Conservation (phyloP, 30 jellyfish, hydroid and myxozoan genomes). For the Pelagia noctiluca region DNA sequence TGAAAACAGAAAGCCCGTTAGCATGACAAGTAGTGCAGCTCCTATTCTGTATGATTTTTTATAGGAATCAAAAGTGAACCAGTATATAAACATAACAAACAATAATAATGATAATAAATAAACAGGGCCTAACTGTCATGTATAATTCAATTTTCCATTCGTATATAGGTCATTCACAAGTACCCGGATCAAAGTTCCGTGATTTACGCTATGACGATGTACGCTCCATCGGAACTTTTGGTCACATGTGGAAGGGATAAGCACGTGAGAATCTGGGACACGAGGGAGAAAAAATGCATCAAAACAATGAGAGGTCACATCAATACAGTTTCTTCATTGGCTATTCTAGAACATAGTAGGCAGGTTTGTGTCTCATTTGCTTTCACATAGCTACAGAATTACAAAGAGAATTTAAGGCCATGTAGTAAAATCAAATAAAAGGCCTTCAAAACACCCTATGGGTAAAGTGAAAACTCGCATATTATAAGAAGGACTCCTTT, state of each 20-base stretch:
- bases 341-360: constrained; percentile 75
- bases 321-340: constrained; percentile 90
- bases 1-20: too few relatives aligned
- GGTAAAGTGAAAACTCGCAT: too few relatives aligned
- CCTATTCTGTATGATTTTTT: too few relatives aligned
- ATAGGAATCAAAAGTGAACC: too few relatives aligned
- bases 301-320: constrained; percentile 93
- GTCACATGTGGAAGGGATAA: constrained; percentile 95
- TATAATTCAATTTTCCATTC: neutral
- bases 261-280: constrained; percentile 87
- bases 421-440: neutral
- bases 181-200: constrained; percentile 94
- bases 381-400: neutral
- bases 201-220: constrained; percentile 81
- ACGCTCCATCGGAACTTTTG: constrained; percentile 79
- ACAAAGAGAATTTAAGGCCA: neutral
- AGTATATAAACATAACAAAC: too few relatives aligned
- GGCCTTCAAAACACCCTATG: too few relatives aligned
- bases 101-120: neutral
- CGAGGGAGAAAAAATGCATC: constrained; percentile 79
- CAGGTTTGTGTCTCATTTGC: constrained; percentile 54
- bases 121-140: neutral
- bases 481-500: too few relatives aligned
- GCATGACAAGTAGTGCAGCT: too few relatives aligned
- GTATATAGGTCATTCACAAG: constrained; percentile 65